phyloP scores from a whole-genome alignment of 2,113 vertebrate species.

The Larimichthys polyactis region DNA sequence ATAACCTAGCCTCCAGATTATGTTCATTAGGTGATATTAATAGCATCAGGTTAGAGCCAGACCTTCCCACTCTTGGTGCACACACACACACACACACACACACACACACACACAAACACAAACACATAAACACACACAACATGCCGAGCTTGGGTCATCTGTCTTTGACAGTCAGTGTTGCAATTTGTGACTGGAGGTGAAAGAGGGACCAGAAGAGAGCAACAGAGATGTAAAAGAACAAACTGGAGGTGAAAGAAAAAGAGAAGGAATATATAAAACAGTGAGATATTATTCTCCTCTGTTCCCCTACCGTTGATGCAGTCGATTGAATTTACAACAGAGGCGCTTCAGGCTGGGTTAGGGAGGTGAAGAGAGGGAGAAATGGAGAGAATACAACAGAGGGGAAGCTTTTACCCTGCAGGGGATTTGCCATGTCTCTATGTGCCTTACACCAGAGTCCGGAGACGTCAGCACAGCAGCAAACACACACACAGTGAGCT shows the following conservation, averaged over 20 bases:
- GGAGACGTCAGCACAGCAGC: conserved; percentile 55
- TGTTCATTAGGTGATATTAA: conserved; percentile 92
- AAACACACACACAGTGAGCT: not conserved
- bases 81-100: conserved; percentile 27
- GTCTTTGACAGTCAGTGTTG: conserved; percentile 76
- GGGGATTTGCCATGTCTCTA: conserved; percentile 53
- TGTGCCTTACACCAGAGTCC: conserved; percentile 54
- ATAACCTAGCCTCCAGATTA: conserved; percentile 88
- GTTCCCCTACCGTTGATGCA: conserved; percentile 1
- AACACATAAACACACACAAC: conserved; percentile 43
- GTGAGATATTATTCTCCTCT: conserved; percentile 26
- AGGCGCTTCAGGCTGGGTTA: conserved; percentile 27
- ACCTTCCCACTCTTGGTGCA: conserved; percentile 59
- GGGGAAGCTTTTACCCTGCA: conserved; percentile 50
- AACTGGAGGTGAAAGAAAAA: not conserved
- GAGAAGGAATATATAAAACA: conserved; percentile 3
- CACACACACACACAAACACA: conserved; percentile 31
- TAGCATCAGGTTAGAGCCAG: conserved; percentile 87
- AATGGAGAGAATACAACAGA: conserved; percentile 12
- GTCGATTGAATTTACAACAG: conserved; percentile 34
- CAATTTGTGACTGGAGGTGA: conserved; percentile 53
- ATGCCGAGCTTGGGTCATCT: conserved; percentile 67
- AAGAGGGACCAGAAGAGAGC: conserved; percentile 41
- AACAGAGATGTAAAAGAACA: conserved; percentile 16
- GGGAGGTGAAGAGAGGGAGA: conserved; percentile 26